A percentile compares a stretch with the other conserved stretches of the same genome.
Conservation (phyloP, 2,113 vertebrate genomes). For the Gulo gulo region DNA sequence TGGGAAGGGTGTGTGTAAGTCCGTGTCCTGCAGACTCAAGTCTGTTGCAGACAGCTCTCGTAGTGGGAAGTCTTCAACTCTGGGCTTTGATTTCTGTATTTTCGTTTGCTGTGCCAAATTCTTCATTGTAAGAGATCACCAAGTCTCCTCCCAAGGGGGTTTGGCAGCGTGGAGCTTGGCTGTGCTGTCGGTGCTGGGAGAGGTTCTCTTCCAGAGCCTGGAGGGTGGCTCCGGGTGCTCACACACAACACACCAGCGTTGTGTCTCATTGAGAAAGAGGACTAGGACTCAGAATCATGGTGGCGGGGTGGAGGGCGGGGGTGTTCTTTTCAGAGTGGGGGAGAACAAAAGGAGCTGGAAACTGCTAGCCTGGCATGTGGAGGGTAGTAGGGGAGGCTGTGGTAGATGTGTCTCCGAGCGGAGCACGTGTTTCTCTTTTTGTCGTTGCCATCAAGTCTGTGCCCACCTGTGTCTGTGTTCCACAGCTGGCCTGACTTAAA, state of each 20-base stretch:
- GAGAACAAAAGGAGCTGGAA: neutral
- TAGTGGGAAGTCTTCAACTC: neutral
- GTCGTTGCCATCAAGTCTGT: conserved; percentile 64
- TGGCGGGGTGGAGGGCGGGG: neutral
- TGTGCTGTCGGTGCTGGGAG: neutral
- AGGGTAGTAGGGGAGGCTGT: conserved; percentile 20
- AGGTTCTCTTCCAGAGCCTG: neutral
- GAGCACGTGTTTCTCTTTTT: conserved; percentile 63
- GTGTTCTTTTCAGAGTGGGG: neutral
- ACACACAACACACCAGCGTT: neutral
- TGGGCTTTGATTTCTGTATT: neutral
- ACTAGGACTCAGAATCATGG: neutral
- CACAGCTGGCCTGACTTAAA: conserved; percentile 51
- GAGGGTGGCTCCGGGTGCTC: neutral
- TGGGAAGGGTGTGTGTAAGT: neutral
- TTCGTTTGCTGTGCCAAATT: neutral
- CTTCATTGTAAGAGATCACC: neutral
- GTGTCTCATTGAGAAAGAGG: neutral
- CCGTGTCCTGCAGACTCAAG: neutral
- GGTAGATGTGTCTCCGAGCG: neutral
- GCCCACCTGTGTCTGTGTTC: neutral
- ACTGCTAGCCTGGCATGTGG: neutral
- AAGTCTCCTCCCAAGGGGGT: neutral
- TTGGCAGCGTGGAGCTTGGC: neutral
- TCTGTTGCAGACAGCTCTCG: neutral